Base-by-base conservation (phyloP, 35 echinoderm and acorn worm species). In the Apostichopus japonicus region DNA sequence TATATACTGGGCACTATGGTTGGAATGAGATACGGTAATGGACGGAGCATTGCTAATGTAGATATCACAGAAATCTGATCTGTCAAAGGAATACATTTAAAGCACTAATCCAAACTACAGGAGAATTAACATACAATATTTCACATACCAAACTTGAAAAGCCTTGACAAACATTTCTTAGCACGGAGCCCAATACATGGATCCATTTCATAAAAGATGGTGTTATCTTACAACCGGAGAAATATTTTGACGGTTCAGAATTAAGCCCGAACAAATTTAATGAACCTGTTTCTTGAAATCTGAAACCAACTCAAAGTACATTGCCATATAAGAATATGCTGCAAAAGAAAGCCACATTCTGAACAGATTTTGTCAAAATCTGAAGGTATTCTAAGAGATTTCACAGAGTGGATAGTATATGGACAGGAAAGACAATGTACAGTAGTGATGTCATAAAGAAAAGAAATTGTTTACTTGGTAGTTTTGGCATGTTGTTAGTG, bases 111-210 rank as follows among this genome's bases (percentile, higher is more conserved):
- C 75, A 77, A 77, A 77, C 75, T 14, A 77, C 75, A 14, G 75
- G 75, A 77, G 75, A 77, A 77, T 14, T 77, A 19, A 77, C 75
- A 77, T 77, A 77, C 17, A 77, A 77, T 77, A 77, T 77, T 77
- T 77, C 75, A 77, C 75, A 77, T 77, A 77, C 75, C 75, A 77
- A 77, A 77, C 17, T 77, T 77, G 17, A 72, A 77, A 77, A 77
- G 17, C 75, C 75, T 77, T 77, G 75, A 77, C 9, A 77, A n/a
- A 77, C 24, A 23, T 77, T 27, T 77, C 7, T 15, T 8, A n/a
- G 24, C 75, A 21, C 13, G n/a, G 67, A 13, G n/a, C 13, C n/a
- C n/a, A 15, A 72, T 27, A 19, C 75, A 24, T 77, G 17, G 75
- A 77, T 77, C 75, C 17, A 19, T 77, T 77, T 77, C 17, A 19